phyloP scores from a whole-genome alignment of 1,140 invertebrate genomes.

The Diploscapter pachys region DNA sequence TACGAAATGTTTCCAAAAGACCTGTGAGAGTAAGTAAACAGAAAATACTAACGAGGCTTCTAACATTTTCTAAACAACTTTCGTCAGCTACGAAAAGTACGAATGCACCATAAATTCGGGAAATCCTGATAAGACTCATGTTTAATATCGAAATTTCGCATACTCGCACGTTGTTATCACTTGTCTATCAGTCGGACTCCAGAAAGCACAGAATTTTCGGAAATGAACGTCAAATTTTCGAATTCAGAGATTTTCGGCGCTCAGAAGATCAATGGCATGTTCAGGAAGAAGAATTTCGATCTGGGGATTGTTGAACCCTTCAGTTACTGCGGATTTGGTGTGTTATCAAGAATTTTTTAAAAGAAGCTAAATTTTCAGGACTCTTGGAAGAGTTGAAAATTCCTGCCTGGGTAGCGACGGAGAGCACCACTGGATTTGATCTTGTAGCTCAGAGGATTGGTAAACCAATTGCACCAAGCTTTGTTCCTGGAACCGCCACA shows the following conservation, averaged over 20 bases:
- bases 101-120: too few relatives aligned
- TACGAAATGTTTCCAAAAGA: too few relatives aligned
- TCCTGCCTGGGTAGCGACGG: neutral
- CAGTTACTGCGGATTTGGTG: conserved; percentile 7
- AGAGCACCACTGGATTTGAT: conserved; percentile 8
- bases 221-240: too few relatives aligned
- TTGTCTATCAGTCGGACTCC: too few relatives aligned
- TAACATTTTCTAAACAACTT: too few relatives aligned
- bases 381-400: conserved; percentile 3
- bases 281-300: conserved; percentile 8
- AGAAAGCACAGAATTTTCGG: too few relatives aligned
- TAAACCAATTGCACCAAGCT: conserved; percentile 9
- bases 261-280: neutral
- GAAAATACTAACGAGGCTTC: too few relatives aligned
- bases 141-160: too few relatives aligned
- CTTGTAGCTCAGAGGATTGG: conserved; percentile 1
- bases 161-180: too few relatives aligned
- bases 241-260: conserved; percentile 6
- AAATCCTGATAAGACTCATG: too few relatives aligned
- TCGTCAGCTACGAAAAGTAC: too few relatives aligned
- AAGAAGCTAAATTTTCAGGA: neutral
- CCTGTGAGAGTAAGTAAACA: too few relatives aligned
- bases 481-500: conserved; percentile 1
- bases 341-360: neutral
- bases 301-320: conserved; percentile 10